These are phyloP conservation scores for Tetrax tetrax DNA, from an alignment of 2,113 vertebrate species.

Conservation along the genomic window DNA sequence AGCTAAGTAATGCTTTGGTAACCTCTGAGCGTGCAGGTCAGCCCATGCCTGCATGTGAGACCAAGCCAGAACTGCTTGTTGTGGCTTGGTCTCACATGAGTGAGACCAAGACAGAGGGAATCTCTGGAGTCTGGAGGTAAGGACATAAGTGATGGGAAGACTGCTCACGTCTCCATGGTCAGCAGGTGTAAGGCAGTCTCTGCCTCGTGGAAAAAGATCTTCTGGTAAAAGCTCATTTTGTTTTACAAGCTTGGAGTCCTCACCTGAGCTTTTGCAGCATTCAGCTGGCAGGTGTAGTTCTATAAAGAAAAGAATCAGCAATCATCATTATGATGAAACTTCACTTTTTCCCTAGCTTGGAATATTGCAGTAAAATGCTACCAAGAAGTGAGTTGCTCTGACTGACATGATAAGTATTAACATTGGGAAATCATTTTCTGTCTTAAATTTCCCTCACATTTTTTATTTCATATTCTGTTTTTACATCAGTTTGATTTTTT, in stretches of 20 bases:
- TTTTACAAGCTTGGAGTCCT: neutral
- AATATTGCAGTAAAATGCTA: slow-evolving; percentile 17
- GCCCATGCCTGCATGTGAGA: neutral
- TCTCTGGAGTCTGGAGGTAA: neutral
- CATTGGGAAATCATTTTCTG: neutral
- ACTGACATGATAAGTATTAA: neutral
- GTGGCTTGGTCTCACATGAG: too few species aligned
- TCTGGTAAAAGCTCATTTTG: neutral
- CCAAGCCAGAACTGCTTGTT: neutral
- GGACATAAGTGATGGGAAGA: neutral
- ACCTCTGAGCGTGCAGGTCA: neutral
- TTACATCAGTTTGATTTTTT: neutral
- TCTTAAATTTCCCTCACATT: neutral
- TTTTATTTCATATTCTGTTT: neutral
- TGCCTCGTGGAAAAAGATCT: neutral
- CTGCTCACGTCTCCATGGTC: too few species aligned
- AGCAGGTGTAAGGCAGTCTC: neutral
- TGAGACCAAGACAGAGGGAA: neutral
- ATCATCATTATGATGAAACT: neutral
- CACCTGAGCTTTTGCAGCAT: neutral
- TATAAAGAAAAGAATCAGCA: neutral
- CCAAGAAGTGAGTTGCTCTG: neutral
- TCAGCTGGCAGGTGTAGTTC: neutral
- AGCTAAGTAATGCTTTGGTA: neutral
- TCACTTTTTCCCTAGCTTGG: neutral